Evolutionary conservation across 2,888 invertebrate species (phyloP).

Genomic region (Limnephilus marmoratus): DNA sequence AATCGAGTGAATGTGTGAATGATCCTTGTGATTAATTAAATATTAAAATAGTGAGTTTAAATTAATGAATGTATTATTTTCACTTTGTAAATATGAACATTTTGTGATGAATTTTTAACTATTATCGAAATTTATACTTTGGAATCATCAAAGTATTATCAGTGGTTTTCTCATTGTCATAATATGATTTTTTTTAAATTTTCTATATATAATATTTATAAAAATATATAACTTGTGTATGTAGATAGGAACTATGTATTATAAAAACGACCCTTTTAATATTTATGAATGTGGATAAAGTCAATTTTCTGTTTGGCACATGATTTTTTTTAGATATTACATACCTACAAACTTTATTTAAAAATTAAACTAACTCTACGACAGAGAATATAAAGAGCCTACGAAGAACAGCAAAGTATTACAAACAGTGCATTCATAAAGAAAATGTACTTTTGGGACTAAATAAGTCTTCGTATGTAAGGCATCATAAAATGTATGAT

Average conservation of each 20-base stretch:
- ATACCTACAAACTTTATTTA: background rate
- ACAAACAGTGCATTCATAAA: background rate
- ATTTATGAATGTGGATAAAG: constrained; percentile 22
- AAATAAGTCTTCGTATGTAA: background rate
- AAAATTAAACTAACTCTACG: background rate
- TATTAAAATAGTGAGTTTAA: constrained; percentile 65
- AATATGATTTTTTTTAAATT: constrained; percentile 13
- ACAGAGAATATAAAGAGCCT: background rate
- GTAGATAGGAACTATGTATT: constrained; percentile 47
- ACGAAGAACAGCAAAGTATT: background rate
- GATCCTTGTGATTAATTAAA: constrained; percentile 65
- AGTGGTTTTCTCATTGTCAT: constrained; percentile 64
- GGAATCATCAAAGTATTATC: constrained; percentile 58
- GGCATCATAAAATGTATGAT: background rate
- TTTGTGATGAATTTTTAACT: constrained; percentile 60
- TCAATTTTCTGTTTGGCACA: constrained; percentile 34
- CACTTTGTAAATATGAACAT: constrained; percentile 60
- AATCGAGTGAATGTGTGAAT: constrained; percentile 64
- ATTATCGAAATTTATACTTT: constrained; percentile 54
- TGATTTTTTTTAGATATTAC: background rate
- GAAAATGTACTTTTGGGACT: background rate
- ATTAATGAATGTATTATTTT: constrained; percentile 62
- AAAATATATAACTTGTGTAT: constrained; percentile 14
- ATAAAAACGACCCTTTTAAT: constrained; percentile 29
- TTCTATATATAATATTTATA: constrained; percentile 14